Percentiles rank a stretch among this genome's conserved stretches.
Evolutionary conservation across 2,797 vertebrate genomes (phyloP).

Genomic region (Chelidonichthys spinosus): DNA sequence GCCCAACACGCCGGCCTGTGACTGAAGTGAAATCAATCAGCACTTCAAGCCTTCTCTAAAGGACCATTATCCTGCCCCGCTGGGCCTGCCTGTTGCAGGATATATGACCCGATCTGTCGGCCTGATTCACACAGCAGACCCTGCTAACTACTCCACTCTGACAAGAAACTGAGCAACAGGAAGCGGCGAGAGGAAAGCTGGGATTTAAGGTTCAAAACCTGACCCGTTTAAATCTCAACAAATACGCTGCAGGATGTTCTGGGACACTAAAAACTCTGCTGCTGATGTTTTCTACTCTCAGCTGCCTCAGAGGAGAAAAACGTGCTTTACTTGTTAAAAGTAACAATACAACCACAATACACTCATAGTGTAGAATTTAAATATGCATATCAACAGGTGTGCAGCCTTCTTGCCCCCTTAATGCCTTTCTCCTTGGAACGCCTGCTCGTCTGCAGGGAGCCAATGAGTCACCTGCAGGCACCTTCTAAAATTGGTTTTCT

Average conservation of each 20-base stretch:
- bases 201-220: constrained; percentile 12
- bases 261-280: background rate
- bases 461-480: too few relatives aligned
- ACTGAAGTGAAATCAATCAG: constrained; percentile 84
- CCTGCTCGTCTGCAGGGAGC: too few relatives aligned
- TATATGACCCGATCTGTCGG: constrained; percentile 52
- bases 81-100: constrained; percentile 49
- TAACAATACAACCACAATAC: background rate
- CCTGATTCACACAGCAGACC: constrained; percentile 43
- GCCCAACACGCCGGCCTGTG: constrained; percentile 69
- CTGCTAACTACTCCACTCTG: constrained; percentile 39
- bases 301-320: background rate
- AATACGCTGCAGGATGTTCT: background rate
- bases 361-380: background rate
- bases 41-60: constrained; percentile 78
- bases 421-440: too few relatives aligned
- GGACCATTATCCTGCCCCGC: constrained; percentile 72
- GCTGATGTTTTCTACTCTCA: background rate
- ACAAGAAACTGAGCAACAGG: constrained; percentile 28
- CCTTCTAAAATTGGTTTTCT: too few relatives aligned
- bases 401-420: background rate
- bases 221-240: constrained; percentile 26
- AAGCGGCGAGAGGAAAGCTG: constrained; percentile 16
- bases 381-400: background rate
- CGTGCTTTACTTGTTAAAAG: background rate